Base-by-base conservation (phyloP, 2,888 invertebrate genomes). In the Lutraria lutraria region DNA sequence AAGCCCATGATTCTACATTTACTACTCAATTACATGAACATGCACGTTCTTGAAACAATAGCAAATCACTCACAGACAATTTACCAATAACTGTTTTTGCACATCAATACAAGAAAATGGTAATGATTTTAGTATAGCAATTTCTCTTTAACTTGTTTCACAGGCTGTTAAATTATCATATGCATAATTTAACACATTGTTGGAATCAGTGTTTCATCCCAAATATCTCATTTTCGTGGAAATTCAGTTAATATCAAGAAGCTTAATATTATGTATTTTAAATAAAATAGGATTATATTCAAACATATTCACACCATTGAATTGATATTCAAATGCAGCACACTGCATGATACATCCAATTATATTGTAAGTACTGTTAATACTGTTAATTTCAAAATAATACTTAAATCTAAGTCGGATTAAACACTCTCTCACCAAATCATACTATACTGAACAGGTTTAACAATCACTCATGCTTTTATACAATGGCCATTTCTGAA, bases 141-240 rank as follows among this genome's bases (percentile, higher is more conserved):
- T 76, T 76, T 76, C 76, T 76, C 31, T 31, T 34, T 34, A n/a
- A 76, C 34, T 76, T 31, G 34, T 76, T 76, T 76, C 34, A 76
- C 34, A n/a, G 21, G 76, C 34, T 76, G 34, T 76, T 76, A 76
- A 76, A 34, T 31, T 34, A 76, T 34, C 76, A 76, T 34, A 76
- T 76, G 76, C 76, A 76, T 76, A 76, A 76, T 76, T 76, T 76
- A 76, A 31, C 76, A 76, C 29, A 34, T 76, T 25, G 31, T 31
- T 16, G 4, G 13, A 31, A 76, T 76, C 31, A 4, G 43, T 76
- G 31, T 76, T 31, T 34, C 63, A 72, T 16, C 76, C 25, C 34
- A 31, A 34, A 76, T 76, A 19, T 34, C 15, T 63, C 29, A 29
- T 72, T 29, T 72, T 31, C 29, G 31, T 12, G 72, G 19, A 76